These are phyloP conservation scores for Dicerorhinus sumatrensis DNA, from an alignment of 2,113 vertebrate species.

Conservation along the genomic window DNA sequence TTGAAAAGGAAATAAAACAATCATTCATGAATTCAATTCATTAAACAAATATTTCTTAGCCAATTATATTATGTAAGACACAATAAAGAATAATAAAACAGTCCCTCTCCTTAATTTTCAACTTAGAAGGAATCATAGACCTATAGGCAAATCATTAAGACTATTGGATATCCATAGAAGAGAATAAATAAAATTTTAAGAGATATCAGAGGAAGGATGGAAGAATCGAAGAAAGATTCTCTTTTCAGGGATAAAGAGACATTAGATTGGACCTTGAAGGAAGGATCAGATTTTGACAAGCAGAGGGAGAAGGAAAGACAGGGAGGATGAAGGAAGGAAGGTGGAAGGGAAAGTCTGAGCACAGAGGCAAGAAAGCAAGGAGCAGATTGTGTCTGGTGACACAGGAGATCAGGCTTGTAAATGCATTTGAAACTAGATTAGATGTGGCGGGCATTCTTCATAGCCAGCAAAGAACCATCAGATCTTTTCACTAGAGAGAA, in stretches of 20 bases:
- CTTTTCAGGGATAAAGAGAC: neutral
- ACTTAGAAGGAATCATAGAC: neutral
- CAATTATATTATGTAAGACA: neutral
- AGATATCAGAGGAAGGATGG: neutral
- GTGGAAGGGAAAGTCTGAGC: neutral
- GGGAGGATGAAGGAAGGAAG: neutral
- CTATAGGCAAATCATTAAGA: neutral
- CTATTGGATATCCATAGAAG: neutral
- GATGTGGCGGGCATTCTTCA: neutral
- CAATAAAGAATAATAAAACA: neutral
- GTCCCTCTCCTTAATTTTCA: neutral
- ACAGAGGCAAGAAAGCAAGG: neutral
- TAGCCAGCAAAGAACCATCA: neutral
- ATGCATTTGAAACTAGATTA: neutral
- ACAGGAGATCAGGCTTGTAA: neutral
- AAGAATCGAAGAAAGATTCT: neutral
- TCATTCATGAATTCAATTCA: neutral
- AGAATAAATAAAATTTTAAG: neutral
- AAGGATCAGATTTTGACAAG: neutral
- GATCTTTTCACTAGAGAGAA: neutral
- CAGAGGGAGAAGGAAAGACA: neutral
- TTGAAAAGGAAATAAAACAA: slow-evolving; percentile 1
- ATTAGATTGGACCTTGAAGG: neutral
- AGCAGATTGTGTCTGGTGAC: neutral
- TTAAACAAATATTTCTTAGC: slow-evolving; percentile 25